Conservation (phyloP, 1,140 invertebrate species). For the Scaptomyza hsui region DNA sequence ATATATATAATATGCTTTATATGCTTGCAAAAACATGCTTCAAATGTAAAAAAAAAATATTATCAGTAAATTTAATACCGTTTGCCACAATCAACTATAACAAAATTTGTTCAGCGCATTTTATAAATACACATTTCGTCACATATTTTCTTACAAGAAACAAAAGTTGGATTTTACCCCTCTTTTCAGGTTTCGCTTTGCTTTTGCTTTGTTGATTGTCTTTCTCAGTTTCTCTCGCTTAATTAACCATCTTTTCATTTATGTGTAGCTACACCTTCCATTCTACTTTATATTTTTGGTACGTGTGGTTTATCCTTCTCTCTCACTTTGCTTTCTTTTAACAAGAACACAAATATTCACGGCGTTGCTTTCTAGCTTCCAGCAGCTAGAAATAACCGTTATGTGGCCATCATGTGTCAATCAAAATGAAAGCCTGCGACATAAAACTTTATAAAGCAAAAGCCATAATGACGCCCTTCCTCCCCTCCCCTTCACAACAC, state of each 20-base stretch:
- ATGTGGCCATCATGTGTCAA: conserved; percentile 26
- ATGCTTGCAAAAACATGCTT: too few relatives aligned
- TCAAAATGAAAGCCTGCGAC: conserved; percentile 11
- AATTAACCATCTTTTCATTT: neutral
- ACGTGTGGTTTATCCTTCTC: neutral
- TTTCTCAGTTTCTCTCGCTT: too few relatives aligned
- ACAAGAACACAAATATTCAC: neutral
- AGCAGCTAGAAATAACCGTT: conserved; percentile 15
- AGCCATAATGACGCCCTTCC: neutral
- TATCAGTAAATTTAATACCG: too few relatives aligned
- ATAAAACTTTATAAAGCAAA: conserved; percentile 29
- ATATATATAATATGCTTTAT: too few relatives aligned
- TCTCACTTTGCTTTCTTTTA: neutral
- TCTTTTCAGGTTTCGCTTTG: too few relatives aligned
- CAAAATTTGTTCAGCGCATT: too few relatives aligned
- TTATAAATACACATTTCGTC: too few relatives aligned
- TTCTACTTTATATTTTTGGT: neutral
- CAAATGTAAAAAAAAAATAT: too few relatives aligned
- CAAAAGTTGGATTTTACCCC: too few relatives aligned
- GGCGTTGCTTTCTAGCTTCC: neutral
- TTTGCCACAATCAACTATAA: too few relatives aligned
- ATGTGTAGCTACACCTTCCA: neutral
- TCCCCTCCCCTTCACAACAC: neutral
- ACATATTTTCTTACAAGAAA: too few relatives aligned
- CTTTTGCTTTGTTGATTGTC: too few relatives aligned